A percentile compares a stretch with the other conserved stretches of the same genome.
Conservation (phyloP, 92 coral and sea anemone species). For the Phymanthus crucifer region DNA sequence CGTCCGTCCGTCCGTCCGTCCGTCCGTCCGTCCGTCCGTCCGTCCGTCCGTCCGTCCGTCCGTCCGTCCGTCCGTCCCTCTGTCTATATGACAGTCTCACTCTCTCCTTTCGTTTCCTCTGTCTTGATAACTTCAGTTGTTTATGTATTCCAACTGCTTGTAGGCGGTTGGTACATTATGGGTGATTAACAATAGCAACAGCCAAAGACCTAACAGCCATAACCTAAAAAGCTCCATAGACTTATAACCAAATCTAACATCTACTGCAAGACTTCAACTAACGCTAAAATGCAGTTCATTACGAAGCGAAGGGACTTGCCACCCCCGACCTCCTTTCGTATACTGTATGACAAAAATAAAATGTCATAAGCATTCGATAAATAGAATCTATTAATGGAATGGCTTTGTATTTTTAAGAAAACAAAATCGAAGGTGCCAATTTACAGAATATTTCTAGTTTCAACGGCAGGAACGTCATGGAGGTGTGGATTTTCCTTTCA, state of each 20-base stretch:
- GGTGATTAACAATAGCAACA: conserved; percentile 35
- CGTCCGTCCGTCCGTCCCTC: not conserved
- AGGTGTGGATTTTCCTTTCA: too few relatives aligned
- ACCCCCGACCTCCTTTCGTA: not conserved
- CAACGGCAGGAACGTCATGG: too few relatives aligned
- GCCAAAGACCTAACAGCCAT: conserved; percentile 19
- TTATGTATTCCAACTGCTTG: conserved; percentile 15
- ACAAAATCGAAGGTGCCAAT: too few relatives aligned
- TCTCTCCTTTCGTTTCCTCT: not conserved
- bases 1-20: too few relatives aligned
- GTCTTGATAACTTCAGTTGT: conserved; percentile 9
- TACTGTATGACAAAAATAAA: not conserved
- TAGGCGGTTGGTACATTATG: conserved; percentile 6
- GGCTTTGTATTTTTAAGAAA: too few relatives aligned
- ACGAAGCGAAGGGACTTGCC: not conserved
- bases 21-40: too few relatives aligned
- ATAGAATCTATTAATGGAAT: too few relatives aligned
- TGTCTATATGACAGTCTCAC: not conserved
- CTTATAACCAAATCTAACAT: conserved; percentile 21
- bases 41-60: too few relatives aligned
- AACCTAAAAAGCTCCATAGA: conserved; percentile 1
- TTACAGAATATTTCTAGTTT: too few relatives aligned
- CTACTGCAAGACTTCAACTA: conserved; percentile 11
- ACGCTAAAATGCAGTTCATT: not conserved
- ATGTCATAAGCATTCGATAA: too few relatives aligned